These are phyloP conservation scores for Rhabdophis nuchalis DNA, from an alignment of 2,797 vertebrate genomes.

Conservation along the genomic window DNA sequence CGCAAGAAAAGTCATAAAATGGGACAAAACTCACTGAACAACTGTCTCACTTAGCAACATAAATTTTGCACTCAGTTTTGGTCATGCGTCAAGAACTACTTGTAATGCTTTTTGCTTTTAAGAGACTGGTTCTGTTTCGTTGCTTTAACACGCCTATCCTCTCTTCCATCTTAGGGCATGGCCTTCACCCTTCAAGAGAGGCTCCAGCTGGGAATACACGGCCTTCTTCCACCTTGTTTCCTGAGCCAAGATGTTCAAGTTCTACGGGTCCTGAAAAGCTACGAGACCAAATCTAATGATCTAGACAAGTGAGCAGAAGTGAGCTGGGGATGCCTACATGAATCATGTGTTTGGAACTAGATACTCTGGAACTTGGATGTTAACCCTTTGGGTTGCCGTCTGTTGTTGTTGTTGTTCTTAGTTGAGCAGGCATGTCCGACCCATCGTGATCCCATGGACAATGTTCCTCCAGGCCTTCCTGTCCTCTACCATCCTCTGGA, in stretches of 20 bases:
- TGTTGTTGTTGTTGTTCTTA: not conserved
- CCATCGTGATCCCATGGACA: no score
- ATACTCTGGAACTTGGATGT: not conserved
- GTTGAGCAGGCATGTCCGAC: no score
- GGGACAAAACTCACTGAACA: not conserved
- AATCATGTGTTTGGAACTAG: not conserved
- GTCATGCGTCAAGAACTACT: not conserved
- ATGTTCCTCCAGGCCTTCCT: no score
- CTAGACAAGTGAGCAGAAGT: slow-evolving; percentile 86
- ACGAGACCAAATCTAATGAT: slow-evolving; percentile 84
- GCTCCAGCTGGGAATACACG: slow-evolving; percentile 93
- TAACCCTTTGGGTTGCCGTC: not conserved
- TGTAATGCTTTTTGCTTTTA: not conserved
- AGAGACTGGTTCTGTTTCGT: not conserved
- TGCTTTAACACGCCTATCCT: slow-evolving; percentile 10
- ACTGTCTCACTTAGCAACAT: not conserved
- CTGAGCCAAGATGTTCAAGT: slow-evolving; percentile 93
- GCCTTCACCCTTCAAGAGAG: slow-evolving; percentile 95
- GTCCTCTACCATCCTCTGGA: no score
- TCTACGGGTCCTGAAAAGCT: slow-evolving; percentile 92
- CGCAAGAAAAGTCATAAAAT: not conserved
- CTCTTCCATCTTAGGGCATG: slow-evolving; percentile 82
- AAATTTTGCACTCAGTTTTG: not conserved
- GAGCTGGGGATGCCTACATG: not conserved
- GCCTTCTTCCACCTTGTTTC: slow-evolving; percentile 94